These are phyloP conservation scores for Ophioderma brevispina DNA, from an alignment of 35 echinoderm and acorn worm genomes.

Conservation along the genomic window DNA sequence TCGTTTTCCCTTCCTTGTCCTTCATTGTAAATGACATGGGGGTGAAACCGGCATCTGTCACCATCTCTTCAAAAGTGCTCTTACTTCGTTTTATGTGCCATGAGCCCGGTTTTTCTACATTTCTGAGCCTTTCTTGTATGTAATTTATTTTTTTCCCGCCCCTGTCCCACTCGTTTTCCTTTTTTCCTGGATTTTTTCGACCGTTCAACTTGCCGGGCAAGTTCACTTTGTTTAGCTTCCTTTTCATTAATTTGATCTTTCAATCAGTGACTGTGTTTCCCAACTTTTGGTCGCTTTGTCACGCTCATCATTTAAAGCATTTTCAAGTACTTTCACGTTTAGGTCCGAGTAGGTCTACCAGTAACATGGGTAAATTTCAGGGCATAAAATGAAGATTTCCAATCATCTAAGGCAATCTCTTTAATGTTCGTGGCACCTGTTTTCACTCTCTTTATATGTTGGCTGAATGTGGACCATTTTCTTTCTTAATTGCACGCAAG, in stretches of 20 bases:
- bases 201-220: constrained; percentile 12
- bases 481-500: constrained; percentile 51
- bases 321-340: constrained; percentile 65
- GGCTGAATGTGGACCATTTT: constrained; percentile 7
- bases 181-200: constrained; percentile 21
- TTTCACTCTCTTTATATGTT: background rate
- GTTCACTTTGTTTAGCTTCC: constrained; percentile 9
- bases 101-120: constrained; percentile 20
- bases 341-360: constrained; percentile 36
- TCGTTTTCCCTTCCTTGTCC: constrained; percentile 26
- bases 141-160: background rate
- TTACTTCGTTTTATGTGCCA: constrained; percentile 1
- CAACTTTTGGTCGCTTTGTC: constrained; percentile 23
- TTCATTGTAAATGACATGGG: constrained; percentile 22
- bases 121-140: too few relatives aligned
- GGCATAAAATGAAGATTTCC: constrained; percentile 26
- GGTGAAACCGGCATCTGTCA: background rate
- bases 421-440: constrained; percentile 43
- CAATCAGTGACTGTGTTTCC: constrained; percentile 2
- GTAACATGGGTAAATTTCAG: constrained; percentile 45
- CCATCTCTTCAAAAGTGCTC: constrained; percentile 14
- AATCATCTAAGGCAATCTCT: constrained; percentile 22
- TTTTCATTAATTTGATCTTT: constrained; percentile 1
- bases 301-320: constrained; percentile 27
- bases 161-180: background rate